A percentile compares a stretch with the other conserved stretches of the same genome.
Conservation (phyloP, 2,888 invertebrate species). For the Acrobasis consociella region DNA sequence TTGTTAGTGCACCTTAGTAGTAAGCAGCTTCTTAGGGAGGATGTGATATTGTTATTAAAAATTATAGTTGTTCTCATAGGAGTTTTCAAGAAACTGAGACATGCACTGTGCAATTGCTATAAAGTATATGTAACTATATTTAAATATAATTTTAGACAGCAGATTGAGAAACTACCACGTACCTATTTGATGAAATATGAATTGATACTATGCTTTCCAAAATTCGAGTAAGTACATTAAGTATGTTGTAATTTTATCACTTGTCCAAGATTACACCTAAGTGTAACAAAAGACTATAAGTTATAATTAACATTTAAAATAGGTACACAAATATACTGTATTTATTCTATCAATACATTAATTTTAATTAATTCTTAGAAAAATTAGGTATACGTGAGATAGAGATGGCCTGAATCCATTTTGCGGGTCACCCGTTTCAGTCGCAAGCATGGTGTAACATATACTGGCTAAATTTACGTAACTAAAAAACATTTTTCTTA, state of each 20-base stretch:
- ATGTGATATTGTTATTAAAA: not conserved
- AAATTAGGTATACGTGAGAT: too few species aligned
- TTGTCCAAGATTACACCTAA: not conserved
- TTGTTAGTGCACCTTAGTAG: too few species aligned
- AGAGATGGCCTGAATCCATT: too few species aligned
- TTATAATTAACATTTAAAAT: not conserved
- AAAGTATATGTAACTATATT: too few species aligned
- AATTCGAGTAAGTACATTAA: constrained; percentile 1
- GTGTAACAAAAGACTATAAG: not conserved
- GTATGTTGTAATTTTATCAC: not conserved
- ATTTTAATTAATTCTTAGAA: too few species aligned
- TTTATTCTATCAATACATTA: too few species aligned
- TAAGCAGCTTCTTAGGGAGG: too few species aligned
- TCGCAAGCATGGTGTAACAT: too few species aligned
- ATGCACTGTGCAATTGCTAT: not conserved
- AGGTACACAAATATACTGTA: not conserved
- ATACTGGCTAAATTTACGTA: too few species aligned
- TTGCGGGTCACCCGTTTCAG: too few species aligned
- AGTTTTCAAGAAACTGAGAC: not conserved
- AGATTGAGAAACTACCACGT: not conserved
- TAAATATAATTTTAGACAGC: not conserved
- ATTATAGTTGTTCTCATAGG: not conserved
- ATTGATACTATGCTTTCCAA: constrained; percentile 8
- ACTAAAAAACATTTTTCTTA: too few species aligned
- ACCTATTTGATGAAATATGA: not conserved